Evolutionary conservation across 2,888 invertebrate species (phyloP).

Genomic region (Diarsia dahlii): DNA sequence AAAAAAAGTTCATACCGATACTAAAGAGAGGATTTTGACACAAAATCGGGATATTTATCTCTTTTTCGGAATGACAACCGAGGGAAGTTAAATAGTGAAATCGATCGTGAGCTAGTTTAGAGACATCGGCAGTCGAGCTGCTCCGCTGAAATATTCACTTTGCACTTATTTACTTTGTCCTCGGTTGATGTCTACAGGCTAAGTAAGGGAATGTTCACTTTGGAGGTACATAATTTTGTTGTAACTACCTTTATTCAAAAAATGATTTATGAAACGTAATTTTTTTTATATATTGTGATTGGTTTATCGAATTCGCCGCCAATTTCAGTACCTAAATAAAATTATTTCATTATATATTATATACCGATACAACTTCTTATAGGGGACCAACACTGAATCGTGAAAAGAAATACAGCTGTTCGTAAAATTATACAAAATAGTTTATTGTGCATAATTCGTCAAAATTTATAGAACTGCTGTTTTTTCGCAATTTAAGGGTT

Average conservation of each 20-base stretch:
- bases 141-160: conserved; percentile 42
- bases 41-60: neutral
- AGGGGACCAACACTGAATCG: no score
- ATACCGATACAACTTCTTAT: no score
- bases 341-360: no score
- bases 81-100: neutral
- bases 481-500: no score
- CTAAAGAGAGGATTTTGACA: neutral
- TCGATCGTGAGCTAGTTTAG: conserved; percentile 23
- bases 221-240: neutral
- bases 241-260: neutral
- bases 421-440: no score
- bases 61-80: no score
- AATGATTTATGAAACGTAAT: neutral
- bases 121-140: neutral
- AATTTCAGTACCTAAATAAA: neutral
- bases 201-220: conserved; percentile 6
- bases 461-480: no score
- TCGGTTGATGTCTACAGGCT: conserved; percentile 6
- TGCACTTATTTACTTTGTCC: conserved; percentile 35
- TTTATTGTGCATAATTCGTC: no score
- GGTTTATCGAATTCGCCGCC: neutral
- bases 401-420: no score
- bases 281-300: neutral
- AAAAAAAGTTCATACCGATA: no score